phyloP scores from a whole-genome alignment of 2,113 vertebrate genomes.

The Pygoscelis antarcticus region DNA sequence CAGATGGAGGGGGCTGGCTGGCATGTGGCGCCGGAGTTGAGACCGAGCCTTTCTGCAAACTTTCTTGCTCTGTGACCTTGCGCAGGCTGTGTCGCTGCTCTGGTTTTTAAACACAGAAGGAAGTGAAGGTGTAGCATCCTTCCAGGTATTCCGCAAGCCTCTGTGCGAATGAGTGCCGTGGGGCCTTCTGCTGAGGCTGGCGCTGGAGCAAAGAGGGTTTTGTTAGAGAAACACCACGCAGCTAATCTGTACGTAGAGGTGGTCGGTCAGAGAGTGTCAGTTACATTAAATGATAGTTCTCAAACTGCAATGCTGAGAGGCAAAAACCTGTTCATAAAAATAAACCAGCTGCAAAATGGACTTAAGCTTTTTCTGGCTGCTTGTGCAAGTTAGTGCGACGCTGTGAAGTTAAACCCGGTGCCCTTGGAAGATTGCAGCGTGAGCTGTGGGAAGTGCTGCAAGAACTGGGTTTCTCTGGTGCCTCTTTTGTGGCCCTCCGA shows the following conservation, averaged over 20 bases:
- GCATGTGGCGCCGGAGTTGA: rapidly evolving
- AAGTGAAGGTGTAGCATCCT: neutral
- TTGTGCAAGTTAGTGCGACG: neutral
- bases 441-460: neutral
- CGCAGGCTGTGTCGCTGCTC: neutral
- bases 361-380: neutral
- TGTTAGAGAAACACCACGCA: neutral
- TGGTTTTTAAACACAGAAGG: neutral
- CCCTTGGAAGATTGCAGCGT: neutral
- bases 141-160: neutral
- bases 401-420: neutral
- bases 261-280: neutral
- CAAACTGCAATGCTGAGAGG: neutral
- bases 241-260: neutral
- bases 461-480: constrained; percentile 15
- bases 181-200: neutral
- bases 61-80: neutral
- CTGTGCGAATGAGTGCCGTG: rapidly evolving
- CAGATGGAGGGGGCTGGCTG: neutral
- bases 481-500: neutral
- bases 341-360: neutral
- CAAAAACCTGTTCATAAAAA: neutral
- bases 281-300: neutral
- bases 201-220: neutral
- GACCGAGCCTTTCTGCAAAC: neutral